phyloP scores from a whole-genome alignment of 2,888 invertebrate species.

The Phalera bucephala region DNA sequence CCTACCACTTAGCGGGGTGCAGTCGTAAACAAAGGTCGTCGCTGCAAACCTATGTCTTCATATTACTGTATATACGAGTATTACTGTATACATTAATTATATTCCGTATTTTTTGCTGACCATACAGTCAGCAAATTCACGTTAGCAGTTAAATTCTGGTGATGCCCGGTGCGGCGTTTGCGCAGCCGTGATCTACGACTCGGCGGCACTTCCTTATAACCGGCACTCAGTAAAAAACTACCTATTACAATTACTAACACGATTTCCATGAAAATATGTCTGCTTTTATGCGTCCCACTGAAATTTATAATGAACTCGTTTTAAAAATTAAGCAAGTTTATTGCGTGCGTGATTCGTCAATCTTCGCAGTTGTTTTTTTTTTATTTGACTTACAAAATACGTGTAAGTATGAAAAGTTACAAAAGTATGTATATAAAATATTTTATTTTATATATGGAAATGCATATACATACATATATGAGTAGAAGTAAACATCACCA shows the following conservation, averaged over 20 bases:
- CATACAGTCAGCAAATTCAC: conserved; percentile 23
- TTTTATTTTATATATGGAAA: no score
- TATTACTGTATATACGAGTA: no score
- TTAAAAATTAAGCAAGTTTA: conserved; percentile 6
- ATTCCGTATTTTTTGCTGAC: conserved; percentile 30
- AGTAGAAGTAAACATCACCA: no score
- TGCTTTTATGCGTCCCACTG: conserved; percentile 17
- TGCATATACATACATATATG: no score
- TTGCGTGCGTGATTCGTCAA: background rate
- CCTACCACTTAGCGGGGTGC: no score
- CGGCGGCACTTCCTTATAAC: conserved; percentile 54
- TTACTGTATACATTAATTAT: no score
- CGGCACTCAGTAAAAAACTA: conserved; percentile 35
- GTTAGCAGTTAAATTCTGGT: conserved; percentile 38
- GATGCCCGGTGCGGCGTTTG: conserved; percentile 29
- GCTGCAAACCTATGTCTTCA: no score
- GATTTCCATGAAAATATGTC: conserved; percentile 50
- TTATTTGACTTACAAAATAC: no score
- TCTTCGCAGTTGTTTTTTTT: no score
- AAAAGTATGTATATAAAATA: no score
- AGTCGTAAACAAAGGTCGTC: no score
- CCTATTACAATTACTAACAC: conserved; percentile 47
- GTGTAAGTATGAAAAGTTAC: no score
- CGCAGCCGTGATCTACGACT: conserved; percentile 41
- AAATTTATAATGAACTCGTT: conserved; percentile 18